Percentiles rank a stretch among this genome's conserved stretches.
These are phyloP conservation scores for Archocentrus centrarchus DNA, from an alignment of 2,113 vertebrate species.

Conservation along the genomic window DNA sequence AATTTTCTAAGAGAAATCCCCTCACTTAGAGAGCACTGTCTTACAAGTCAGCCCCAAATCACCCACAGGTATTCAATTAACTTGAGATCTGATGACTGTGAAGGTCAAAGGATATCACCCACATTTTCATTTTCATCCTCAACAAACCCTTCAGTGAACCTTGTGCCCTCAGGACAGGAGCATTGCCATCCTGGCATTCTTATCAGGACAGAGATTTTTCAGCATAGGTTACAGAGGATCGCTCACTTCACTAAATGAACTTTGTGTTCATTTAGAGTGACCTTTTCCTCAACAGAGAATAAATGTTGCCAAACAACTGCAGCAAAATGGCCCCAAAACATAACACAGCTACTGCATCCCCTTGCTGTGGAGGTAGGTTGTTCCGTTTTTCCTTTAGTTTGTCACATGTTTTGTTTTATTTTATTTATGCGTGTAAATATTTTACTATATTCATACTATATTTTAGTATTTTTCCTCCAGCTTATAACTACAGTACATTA, in stretches of 20 bases:
- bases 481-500: background rate
- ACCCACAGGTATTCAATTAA: background rate
- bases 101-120: background rate
- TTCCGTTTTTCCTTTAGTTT: background rate
- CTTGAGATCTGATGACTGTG: background rate
- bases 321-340: background rate
- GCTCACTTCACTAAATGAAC: too few relatives aligned
- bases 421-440: background rate
- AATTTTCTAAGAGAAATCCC: background rate
- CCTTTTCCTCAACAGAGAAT: background rate
- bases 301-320: background rate
- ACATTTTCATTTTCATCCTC: background rate
- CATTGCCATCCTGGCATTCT: background rate
- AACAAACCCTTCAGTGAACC: constrained; percentile 9
- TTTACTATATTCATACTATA: background rate
- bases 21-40: background rate
- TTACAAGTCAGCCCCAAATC: background rate
- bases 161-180: background rate
- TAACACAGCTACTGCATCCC: background rate
- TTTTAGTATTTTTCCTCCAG: background rate
- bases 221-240: background rate
- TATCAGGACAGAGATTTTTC: background rate
- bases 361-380: background rate
- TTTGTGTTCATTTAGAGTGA: background rate
- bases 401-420: background rate